A percentile compares a stretch with the other conserved stretches of the same genome.
phyloP scores from a whole-genome alignment of 2,797 vertebrate genomes.

The Sebastes diploproa region DNA sequence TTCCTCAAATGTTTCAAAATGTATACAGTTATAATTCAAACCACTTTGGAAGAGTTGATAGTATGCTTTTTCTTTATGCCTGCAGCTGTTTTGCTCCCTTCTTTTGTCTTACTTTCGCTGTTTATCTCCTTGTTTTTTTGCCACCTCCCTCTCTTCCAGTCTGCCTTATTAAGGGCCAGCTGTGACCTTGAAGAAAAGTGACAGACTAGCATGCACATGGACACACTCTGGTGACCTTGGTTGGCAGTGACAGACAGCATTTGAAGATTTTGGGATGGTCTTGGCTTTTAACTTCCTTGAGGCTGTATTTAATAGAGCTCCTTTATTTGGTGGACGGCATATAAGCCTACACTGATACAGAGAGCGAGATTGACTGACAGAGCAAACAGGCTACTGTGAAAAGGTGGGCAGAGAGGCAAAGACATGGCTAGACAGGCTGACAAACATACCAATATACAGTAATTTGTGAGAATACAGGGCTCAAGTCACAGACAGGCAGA shows the following conservation, averaged over 20 bases:
- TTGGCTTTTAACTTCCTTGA: conserved; percentile 35
- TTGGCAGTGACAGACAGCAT: conserved; percentile 36
- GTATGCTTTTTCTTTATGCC: background rate
- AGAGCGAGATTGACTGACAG: conserved; percentile 39
- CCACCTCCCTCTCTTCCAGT: background rate
- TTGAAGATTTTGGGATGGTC: conserved; percentile 68
- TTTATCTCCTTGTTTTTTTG: background rate
- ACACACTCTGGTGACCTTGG: conserved; percentile 58
- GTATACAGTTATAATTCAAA: background rate
- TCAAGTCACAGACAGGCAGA: background rate
- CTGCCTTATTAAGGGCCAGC: background rate
- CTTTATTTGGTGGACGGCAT: conserved; percentile 61
- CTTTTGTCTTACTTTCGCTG: background rate
- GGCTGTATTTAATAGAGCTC: conserved; percentile 60
- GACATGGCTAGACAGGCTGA: background rate
- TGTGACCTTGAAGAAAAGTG: conserved; percentile 30
- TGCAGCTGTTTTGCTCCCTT: background rate
- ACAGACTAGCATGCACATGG: background rate
- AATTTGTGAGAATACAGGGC: background rate
- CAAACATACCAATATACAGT: background rate
- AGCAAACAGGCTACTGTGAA: conserved; percentile 29
- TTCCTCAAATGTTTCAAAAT: background rate
- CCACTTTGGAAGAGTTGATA: background rate
- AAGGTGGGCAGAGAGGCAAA: conserved; percentile 1
- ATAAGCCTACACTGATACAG: conserved; percentile 34